Evolutionary conservation across 1,140 invertebrate genomes (phyloP), one percentile per base, ranked within the genome.

Genomic region (Philotrypesis tridentata): DNA sequence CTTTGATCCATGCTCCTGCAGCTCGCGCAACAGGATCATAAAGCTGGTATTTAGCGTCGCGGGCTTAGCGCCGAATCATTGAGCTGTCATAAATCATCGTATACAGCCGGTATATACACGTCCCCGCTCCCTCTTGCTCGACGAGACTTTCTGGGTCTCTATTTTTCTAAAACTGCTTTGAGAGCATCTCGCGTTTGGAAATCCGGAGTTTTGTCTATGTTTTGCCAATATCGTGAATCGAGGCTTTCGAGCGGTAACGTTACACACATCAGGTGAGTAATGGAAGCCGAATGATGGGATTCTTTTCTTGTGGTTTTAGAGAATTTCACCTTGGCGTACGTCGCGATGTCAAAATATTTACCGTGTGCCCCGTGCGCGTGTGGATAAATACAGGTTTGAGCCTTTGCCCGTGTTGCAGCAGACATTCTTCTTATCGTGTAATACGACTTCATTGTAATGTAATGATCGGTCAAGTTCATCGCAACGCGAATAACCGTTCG

Each of bases 21-120:
- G 27, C 71, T 17, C 14, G 43, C 70, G 43, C 61, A 80, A 67
- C 61, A 68, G 67, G 74, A 71, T 72, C 43, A 78, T 82, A 82
- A 77, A 37, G 72, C 25, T 14, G 65, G 25, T 70, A 77, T 77
- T 82, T 77, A 82, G 43, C 65, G 29, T 75, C 37, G 61, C 17
- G 40, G n/a, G 14, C 11, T 76, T 31, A 77, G 55, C 33, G 81
- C 37, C 68, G 61, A 82, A 79, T 82, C 81, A 82, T 71, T 55
- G 37, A n/a, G 23, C 33, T 4, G 31, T 17, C 31, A 70, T 81
- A 68, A 81, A 81, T 81, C 80, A 81, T 60, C 61, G 14, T 63
- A 76, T 11, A 40, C 33, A 5, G 33, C 4, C 33, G 1, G 29
- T 61, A n/a, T n/a, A 77, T n/a, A 27, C 8, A 7, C 9, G 4